Conservation (phyloP, 2,888 invertebrate genomes). For the Trissolcus brochymenae region DNA sequence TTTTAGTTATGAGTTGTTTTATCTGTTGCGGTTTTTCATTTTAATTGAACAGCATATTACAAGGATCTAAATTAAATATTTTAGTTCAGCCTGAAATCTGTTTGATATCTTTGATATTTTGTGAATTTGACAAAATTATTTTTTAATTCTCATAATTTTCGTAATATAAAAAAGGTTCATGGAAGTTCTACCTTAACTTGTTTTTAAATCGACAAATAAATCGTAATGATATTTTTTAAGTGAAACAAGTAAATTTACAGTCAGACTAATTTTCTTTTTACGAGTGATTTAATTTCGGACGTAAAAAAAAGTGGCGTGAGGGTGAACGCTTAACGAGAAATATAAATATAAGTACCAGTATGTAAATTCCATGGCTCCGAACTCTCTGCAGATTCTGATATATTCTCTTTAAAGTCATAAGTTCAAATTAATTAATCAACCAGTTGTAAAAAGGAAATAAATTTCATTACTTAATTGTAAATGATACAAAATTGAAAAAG, state of each 20-base stretch:
- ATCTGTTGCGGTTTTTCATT: too few species aligned
- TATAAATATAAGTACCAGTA: conserved; percentile 56
- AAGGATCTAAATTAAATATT: too few species aligned
- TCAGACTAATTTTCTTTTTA: conserved; percentile 5
- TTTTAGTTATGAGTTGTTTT: too few species aligned
- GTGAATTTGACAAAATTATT: too few species aligned
- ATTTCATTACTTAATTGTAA: background rate
- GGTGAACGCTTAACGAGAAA: conserved; percentile 44
- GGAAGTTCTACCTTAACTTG: too few species aligned
- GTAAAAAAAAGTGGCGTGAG: conserved; percentile 16
- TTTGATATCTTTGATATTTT: too few species aligned
- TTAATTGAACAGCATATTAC: too few species aligned
- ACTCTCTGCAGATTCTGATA: conserved; percentile 47
- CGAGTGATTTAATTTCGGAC: conserved; percentile 30
- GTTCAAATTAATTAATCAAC: conserved; percentile 36
- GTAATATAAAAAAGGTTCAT: too few species aligned
- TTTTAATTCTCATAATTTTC: too few species aligned
- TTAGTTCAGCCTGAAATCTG: too few species aligned
- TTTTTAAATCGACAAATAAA: too few species aligned
- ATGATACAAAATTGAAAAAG: conserved; percentile 8
- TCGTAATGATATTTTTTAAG: background rate
- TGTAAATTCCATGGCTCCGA: conserved; percentile 54
- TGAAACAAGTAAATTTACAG: background rate
- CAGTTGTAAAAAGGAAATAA: background rate
- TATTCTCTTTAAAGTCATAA: conserved; percentile 50